Conservation (phyloP, 2,113 vertebrate genomes). For the Caloenas nicobarica region DNA sequence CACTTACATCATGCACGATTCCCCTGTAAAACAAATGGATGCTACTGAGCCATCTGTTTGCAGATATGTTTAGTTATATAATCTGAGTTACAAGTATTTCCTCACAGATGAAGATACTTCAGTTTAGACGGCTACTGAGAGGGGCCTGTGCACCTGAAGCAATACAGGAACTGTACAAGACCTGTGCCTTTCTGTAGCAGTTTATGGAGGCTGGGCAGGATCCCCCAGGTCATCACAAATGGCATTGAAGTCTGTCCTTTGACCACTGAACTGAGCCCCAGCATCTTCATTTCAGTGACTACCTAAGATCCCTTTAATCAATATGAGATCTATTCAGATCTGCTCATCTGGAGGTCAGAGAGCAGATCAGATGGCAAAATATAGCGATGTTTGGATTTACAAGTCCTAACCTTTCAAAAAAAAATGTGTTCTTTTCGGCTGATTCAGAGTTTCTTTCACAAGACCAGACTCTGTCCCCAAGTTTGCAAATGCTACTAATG, state of each 20-base stretch:
- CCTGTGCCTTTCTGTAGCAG: not conserved
- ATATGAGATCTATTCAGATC: not conserved
- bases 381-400: not conserved
- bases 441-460: not conserved
- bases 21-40: not conserved
- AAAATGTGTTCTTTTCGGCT: not conserved
- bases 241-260: not conserved
- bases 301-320: not conserved
- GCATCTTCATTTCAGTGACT: not conserved
- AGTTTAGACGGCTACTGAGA: not conserved
- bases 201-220: not conserved
- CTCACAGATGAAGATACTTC: not conserved
- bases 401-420: not conserved
- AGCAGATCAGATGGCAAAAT: not conserved
- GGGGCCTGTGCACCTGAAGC: not conserved
- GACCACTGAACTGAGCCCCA: not conserved
- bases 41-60: conserved; percentile 5
- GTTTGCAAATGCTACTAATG: not conserved
- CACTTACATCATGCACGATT: not conserved
- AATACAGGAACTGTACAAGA: not conserved
- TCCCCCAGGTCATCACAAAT: not conserved
- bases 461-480: not conserved
- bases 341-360: not conserved
- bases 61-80: not conserved
- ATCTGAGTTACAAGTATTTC: not conserved